These are phyloP conservation scores for Ooceraea biroi DNA, from an alignment of 1,140 invertebrate species.

Conservation along the genomic window DNA sequence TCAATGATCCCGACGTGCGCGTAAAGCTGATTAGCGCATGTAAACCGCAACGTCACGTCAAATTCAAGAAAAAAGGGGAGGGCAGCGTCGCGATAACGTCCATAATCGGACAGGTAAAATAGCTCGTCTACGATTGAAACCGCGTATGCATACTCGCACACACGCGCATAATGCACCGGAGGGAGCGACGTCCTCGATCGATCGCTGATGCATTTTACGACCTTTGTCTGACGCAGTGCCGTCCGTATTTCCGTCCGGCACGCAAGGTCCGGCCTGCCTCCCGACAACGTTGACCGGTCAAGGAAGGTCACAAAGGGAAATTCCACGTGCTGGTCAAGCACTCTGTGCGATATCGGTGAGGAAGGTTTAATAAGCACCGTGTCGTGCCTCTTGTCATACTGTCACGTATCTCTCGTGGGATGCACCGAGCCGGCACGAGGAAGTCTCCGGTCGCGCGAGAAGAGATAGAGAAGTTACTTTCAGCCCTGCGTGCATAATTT, in stretches of 20 bases:
- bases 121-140: conserved; percentile 47
- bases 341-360: conserved; percentile 44
- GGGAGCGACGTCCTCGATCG: conserved; percentile 70
- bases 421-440: conserved; percentile 37
- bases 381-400: conserved; percentile 61
- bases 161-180: conserved; percentile 24
- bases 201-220: conserved; percentile 71
- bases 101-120: conserved; percentile 64
- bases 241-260: conserved; percentile 41
- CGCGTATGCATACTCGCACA: neutral
- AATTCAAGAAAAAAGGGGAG: conserved; percentile 10
- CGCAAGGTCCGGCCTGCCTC: conserved; percentile 17
- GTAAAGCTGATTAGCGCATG: conserved; percentile 3
- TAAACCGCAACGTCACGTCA: conserved; percentile 45
- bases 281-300: conserved; percentile 25
- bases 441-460: conserved; percentile 30
- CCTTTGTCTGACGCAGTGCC: conserved; percentile 51
- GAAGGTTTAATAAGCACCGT: conserved; percentile 71
- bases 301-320: conserved; percentile 62
- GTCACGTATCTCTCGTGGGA: conserved; percentile 59
- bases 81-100: conserved; percentile 3
- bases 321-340: conserved; percentile 61
- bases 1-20: conserved; percentile 16
- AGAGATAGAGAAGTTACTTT: conserved; percentile 56
- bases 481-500: conserved; percentile 44